phyloP scores from a whole-genome alignment of 2,888 invertebrate species.

The Megalurothrips usitatus region DNA sequence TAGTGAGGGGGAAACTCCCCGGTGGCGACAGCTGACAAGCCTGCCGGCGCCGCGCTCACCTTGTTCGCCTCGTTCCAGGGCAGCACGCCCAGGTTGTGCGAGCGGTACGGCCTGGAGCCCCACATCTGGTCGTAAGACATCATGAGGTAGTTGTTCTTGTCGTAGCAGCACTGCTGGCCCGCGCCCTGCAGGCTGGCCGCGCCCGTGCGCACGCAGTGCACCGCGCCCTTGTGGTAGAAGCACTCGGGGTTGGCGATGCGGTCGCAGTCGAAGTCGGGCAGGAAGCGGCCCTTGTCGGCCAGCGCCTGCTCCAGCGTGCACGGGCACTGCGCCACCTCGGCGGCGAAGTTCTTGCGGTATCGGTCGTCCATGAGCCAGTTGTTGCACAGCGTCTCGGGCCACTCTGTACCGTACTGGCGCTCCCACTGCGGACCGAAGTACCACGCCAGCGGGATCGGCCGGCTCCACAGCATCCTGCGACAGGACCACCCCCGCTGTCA shows the following conservation, averaged over 20 bases:
- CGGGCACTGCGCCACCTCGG: conserved; percentile 74
- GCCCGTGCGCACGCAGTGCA: conserved; percentile 89
- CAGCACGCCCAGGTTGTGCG: conserved; percentile 84
- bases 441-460: conserved; percentile 88
- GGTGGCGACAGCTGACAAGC: too few relatives aligned
- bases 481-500: too few relatives aligned
- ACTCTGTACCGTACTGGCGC: conserved; percentile 67
- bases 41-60: conserved; percentile 47
- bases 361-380: conserved; percentile 86
- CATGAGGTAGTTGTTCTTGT: conserved; percentile 85
- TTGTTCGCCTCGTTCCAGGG: conserved; percentile 95
- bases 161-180: conserved; percentile 97
- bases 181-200: conserved; percentile 84
- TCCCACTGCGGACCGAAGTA: conserved; percentile 90
- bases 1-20: too few relatives aligned
- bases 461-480: conserved; percentile 73
- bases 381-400: conserved; percentile 81
- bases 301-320: conserved; percentile 87
- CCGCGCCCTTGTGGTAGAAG: conserved; percentile 80
- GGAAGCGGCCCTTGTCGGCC: conserved; percentile 84
- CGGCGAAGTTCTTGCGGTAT: conserved; percentile 76
- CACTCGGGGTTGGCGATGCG: conserved; percentile 86
- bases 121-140: conserved; percentile 93
- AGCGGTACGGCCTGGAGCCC: conserved; percentile 80
- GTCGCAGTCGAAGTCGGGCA: conserved; percentile 88